A percentile compares a stretch with the other conserved stretches of the same genome.
phyloP scores from a whole-genome alignment of 2,888 invertebrate species.

The Tubulanus polymorphus region DNA sequence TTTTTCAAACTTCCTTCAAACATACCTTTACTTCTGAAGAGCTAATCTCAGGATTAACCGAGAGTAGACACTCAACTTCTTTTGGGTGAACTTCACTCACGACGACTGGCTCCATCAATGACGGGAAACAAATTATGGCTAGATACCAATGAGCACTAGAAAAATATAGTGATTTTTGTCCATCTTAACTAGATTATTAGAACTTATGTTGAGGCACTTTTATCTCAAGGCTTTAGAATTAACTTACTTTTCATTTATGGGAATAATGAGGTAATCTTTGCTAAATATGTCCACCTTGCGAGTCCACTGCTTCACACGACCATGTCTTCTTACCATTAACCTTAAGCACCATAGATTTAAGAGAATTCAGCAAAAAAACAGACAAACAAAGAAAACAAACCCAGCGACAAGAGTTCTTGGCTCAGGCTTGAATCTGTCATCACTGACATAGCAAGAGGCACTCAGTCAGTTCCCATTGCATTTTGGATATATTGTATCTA shows the following conservation, averaged over 20 bases:
- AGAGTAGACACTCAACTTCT: no score
- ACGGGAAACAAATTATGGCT: slow-evolving; percentile 92
- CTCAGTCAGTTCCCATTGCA: no score
- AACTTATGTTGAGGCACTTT: neutral
- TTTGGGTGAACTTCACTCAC: slow-evolving; percentile 4
- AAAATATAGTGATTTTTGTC: no score
- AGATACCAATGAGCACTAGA: slow-evolving; percentile 88
- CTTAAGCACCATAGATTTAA: slow-evolving; percentile 25
- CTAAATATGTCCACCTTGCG: slow-evolving; percentile 93
- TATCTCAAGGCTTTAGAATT: neutral
- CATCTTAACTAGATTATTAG: neutral
- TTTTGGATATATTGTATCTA: no score
- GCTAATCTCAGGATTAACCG: no score
- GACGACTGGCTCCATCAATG: slow-evolving; percentile 42
- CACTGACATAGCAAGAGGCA: no score
- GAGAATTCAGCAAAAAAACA: no score
- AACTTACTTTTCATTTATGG: slow-evolving; percentile 88
- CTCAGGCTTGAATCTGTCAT: no score
- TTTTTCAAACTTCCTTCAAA: neutral
- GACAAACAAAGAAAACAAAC: slow-evolving; percentile 3
- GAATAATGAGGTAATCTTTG: slow-evolving; percentile 93
- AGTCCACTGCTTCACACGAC: slow-evolving; percentile 92
- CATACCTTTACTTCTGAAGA: no score
- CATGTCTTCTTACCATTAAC: slow-evolving; percentile 67
- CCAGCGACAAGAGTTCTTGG: slow-evolving; percentile 4